Conservation (phyloP, 2,797 vertebrate species). For the Spheniscus humboldti region DNA sequence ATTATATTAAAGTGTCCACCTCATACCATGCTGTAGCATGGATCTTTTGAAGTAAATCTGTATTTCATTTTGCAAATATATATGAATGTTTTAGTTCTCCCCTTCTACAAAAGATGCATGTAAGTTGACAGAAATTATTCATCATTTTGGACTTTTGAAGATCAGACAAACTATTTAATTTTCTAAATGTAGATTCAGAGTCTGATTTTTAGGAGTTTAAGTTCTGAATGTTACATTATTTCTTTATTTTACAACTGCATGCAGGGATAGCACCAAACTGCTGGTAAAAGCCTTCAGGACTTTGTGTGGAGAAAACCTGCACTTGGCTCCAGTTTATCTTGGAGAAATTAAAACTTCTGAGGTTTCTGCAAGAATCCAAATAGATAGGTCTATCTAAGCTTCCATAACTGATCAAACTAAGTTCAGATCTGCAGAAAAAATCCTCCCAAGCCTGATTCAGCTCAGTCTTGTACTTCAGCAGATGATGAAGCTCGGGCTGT, state of each 20-base stretch:
- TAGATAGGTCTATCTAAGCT: rapidly evolving
- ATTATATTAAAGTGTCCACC: not conserved
- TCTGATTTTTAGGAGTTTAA: not conserved
- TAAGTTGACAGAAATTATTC: not conserved
- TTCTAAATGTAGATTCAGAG: not conserved
- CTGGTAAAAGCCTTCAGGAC: not conserved
- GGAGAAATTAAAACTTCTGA: not conserved
- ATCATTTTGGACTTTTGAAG: not conserved
- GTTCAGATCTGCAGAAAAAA: not conserved
- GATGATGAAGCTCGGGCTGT: not conserved
- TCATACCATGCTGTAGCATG: not conserved
- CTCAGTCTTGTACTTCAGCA: not conserved
- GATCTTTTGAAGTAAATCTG: not conserved
- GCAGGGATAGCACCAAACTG: not conserved
- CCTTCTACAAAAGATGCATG: not conserved
- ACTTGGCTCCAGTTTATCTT: not conserved
- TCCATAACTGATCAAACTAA: too few relatives aligned
- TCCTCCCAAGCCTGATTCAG: not conserved
- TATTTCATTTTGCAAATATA: not conserved
- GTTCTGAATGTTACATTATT: not conserved
- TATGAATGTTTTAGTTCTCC: not conserved
- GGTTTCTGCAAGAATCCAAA: not conserved
- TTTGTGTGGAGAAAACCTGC: not conserved
- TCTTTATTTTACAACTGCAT: not conserved
- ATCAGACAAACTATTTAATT: not conserved